phyloP scores from a whole-genome alignment of 2,888 invertebrate genomes.

The Conus canariensis region DNA sequence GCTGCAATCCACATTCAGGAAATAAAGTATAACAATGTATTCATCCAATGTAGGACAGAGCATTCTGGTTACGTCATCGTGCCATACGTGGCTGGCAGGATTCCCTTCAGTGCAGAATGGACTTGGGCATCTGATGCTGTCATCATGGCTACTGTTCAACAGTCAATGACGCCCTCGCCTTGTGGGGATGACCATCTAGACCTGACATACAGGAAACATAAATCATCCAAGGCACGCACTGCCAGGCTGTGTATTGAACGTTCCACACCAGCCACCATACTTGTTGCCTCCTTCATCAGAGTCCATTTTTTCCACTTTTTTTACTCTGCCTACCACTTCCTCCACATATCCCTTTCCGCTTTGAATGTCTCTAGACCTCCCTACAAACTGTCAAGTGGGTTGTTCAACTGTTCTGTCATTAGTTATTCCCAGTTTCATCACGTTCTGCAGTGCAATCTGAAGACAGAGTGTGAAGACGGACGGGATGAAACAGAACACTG shows the following conservation, averaged over 20 bases:
- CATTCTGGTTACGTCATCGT: too few relatives aligned
- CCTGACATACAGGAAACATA: not conserved
- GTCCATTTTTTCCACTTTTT: not conserved
- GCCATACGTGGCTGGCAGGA: too few relatives aligned
- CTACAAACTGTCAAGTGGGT: not conserved
- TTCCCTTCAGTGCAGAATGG: not conserved
- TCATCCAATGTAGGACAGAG: too few relatives aligned
- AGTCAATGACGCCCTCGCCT: not conserved
- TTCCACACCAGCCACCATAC: not conserved
- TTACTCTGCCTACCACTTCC: not conserved
- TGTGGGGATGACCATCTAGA: too few relatives aligned
- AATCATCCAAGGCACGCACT: not conserved
- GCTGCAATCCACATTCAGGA: too few relatives aligned
- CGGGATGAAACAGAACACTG: conserved; percentile 14
- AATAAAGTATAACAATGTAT: too few relatives aligned
- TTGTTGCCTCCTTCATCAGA: not conserved
- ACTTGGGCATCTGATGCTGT: not conserved
- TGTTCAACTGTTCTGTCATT: not conserved
- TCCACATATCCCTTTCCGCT: not conserved
- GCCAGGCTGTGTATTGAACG: not conserved
- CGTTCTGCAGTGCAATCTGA: not conserved
- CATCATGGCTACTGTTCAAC: not conserved
- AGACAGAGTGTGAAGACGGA: not conserved
- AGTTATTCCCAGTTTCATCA: not conserved
- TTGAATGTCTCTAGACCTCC: not conserved